Evolutionary conservation across 2,113 vertebrate species (phyloP), one percentile per base, ranked within the genome.

Genomic region (Callochromis pleurospilus): DNA sequence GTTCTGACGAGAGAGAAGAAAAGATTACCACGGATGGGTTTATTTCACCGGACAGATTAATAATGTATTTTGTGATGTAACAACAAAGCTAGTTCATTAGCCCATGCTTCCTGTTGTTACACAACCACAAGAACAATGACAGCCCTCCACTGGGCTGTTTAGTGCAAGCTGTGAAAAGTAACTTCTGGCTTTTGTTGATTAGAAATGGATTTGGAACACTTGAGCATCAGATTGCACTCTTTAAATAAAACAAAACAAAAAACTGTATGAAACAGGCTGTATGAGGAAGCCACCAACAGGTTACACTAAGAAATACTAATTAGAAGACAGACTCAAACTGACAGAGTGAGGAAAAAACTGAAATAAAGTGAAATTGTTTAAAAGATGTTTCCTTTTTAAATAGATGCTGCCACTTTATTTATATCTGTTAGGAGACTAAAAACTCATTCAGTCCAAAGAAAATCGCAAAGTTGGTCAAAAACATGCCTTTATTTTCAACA

Each of bases 1-100:
- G 92, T 94, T 96, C 96, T 97, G 94, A 80, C 80, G 56, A 91
- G 58, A 89, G 68, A 31, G 82, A 82, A 56, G 83, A 21, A 54
- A 90, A 91, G 88, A 93, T 91, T 87, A 92, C 58, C 36, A 26
- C 5, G 36, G 40, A 54, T 51, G 84, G 84, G 86, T 90, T 91
- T 11, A 83, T 91, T 90, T 83, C 86, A 86, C 87, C 11, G 19
- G 21, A 45, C 86, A 91, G 86, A 90, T 95, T 92, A 92, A 92
- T 91, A 85, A 93, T 89, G 87, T 65, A 86, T 83, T 51, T 60
- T 9, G 60, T 86, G 90, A 94, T 90, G 87, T 79, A 90, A 90
- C 79, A 21, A 91, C 89, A 88, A 51, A 79, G 88, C 79, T 79
- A 6, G 31, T 80, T 91, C 80, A 56, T 83, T 90, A 89, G 80